phyloP scores from a whole-genome alignment of 1,140 invertebrate species.

The Zaprionus camerounensis region DNA sequence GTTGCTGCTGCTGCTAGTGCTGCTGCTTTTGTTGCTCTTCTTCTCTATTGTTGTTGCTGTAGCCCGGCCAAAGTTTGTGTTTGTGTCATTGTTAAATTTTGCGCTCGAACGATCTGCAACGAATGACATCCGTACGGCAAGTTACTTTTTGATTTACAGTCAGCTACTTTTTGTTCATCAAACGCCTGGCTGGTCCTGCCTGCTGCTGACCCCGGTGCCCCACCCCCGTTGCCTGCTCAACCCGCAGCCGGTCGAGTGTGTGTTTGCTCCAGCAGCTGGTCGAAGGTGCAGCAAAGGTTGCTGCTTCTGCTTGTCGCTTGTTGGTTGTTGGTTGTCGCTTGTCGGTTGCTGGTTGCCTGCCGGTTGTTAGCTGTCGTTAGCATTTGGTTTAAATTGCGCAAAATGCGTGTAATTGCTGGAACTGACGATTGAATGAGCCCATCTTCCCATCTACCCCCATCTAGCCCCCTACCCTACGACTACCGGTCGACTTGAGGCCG shows the following conservation, averaged over 20 bases:
- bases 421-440: constrained; percentile 81
- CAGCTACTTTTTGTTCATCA: constrained; percentile 79
- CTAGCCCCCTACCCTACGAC: neutral
- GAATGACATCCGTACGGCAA: constrained; percentile 81
- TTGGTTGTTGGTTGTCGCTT: constrained; percentile 62
- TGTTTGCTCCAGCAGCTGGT: constrained; percentile 35
- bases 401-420: constrained; percentile 83
- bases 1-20: constrained; percentile 22
- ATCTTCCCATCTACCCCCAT: constrained; percentile 31
- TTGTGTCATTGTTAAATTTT: constrained; percentile 84
- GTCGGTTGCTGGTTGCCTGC: constrained; percentile 62
- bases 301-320: constrained; percentile 29
- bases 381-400: constrained; percentile 84
- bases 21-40: constrained; percentile 25
- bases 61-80: constrained; percentile 61
- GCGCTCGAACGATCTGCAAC: constrained; percentile 82
- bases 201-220: neutral
- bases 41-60: constrained; percentile 14
- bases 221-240: neutral
- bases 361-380: constrained; percentile 78
- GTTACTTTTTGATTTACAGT: constrained; percentile 83
- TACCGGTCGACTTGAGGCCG: neutral
- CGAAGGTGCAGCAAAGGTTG: constrained; percentile 79
- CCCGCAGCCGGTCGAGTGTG: neutral
- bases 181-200: constrained; percentile 51